Base-by-base conservation (phyloP, 2,888 invertebrate genomes). In the Alloscopus bannaensis region DNA sequence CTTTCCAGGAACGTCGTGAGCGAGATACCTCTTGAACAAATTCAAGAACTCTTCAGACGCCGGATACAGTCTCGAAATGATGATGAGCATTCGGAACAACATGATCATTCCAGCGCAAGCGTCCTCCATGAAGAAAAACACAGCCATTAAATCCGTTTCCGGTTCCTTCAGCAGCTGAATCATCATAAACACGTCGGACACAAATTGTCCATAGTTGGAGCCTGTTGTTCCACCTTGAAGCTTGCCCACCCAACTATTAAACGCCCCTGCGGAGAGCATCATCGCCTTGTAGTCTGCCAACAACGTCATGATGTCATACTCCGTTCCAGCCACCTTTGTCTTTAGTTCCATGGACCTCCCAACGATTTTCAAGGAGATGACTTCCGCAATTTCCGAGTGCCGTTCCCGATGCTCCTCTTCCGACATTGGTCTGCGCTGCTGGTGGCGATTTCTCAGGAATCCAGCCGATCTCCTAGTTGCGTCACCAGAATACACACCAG, bases 91-190 rank as follows among this genome's bases (percentile, higher is more conserved):
- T 13, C 81, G 26, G 22, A 81, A 78, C 31, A 81, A 24, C 81
- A 81, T 81, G 2, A 71, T 42, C 81, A 81, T 81, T 60, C 81
- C 81, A 16, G 71, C 71, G 52, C 72, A 72, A 2, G 81, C 81
- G 26, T 81, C 77, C 29, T 71, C 71, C 28, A 72, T 55, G 22
- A 36, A 52, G 47, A 78, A 80, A 20, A 69, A 78, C 24, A 80
- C 77, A 1, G 69, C 82, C 59, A 80, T 29, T 3, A 78, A 55
- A 18, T 80, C 82, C n/a, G 64, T 62, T 13, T 80, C 78, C 1
- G 82, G 80, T 45, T 82, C 80, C 47, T 82, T 82, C n/a, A 82
- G 40, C 18, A 82, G 22, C 26, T 81, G 81, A 24, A 80, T 80
- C 80, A 80, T 75, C 65, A 80, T 65, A 52, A 80, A 80, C 11